Evolutionary conservation across 2,888 invertebrate genomes (phyloP).

Genomic region (Spilarctia lutea): DNA sequence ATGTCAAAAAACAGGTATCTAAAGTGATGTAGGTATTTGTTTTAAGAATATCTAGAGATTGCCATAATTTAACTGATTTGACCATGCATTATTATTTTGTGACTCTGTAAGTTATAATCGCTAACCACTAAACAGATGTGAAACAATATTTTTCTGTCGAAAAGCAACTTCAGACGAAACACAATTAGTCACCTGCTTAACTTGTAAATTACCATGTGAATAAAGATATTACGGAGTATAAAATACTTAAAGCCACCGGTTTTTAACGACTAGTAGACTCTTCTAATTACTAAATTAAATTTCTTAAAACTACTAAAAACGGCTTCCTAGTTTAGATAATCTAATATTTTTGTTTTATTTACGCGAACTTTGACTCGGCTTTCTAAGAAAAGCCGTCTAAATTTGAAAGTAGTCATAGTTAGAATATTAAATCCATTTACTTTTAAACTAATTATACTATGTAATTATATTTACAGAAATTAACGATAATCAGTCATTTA

Average conservation of each 20-base stretch:
- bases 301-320: neutral
- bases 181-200: neutral
- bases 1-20: neutral
- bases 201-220: neutral
- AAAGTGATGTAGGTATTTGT: too few species aligned
- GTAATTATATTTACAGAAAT: neutral
- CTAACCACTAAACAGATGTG: neutral
- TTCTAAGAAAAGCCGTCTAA: neutral
- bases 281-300: neutral
- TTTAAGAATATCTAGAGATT: neutral
- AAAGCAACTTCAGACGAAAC: neutral
- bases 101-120: neutral
- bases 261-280: neutral
- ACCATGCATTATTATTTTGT: neutral
- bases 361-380: neutral
- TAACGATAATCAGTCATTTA: neutral
- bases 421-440: neutral
- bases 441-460: neutral
- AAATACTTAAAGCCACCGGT: neutral
- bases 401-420: neutral
- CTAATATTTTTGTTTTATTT: neutral
- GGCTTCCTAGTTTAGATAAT: neutral
- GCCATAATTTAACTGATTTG: neutral
- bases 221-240: neutral
- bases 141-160: neutral